Evolutionary conservation across 37 sponge, comb jelly and placozoan species (phyloP).

Genomic region (Beroe ovata): DNA sequence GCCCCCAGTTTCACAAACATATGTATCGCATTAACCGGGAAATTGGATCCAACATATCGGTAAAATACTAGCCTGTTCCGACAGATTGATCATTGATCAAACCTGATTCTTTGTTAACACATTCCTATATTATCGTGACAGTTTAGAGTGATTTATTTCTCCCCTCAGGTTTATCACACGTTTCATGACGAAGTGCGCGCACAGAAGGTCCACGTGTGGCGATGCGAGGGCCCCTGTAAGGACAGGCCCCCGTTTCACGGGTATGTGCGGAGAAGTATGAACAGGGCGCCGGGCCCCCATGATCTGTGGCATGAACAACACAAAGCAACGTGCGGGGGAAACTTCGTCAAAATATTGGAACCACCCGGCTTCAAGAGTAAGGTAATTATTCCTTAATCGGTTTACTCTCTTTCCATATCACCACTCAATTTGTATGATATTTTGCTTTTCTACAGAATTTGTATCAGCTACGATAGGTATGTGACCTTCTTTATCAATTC

Average conservation of each 20-base stretch:
- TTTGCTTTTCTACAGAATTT: too few relatives aligned
- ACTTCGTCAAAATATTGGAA: conserved; percentile 30
- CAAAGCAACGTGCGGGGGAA: conserved; percentile 58
- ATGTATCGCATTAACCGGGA: conserved; percentile 86
- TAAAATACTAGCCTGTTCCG: too few relatives aligned
- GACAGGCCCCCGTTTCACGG: conserved; percentile 85
- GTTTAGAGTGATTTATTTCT: too few relatives aligned
- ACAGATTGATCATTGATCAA: too few relatives aligned
- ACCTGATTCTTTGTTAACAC: too few relatives aligned
- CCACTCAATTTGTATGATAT: too few relatives aligned
- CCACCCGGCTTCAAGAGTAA: conserved; percentile 23
- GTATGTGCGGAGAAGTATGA: conserved; percentile 86
- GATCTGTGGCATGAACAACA: conserved; percentile 78
- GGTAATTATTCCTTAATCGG: too few relatives aligned
- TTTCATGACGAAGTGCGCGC: conserved; percentile 90
- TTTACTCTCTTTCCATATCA: too few relatives aligned
- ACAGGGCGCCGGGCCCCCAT: conserved; percentile 83
- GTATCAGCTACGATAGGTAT: too few relatives aligned
- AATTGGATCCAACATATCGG: conserved; percentile 88
- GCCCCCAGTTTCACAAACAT: conserved; percentile 87
- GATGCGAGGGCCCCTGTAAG: conserved; percentile 89
- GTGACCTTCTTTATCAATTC: too few relatives aligned
- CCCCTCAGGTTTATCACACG: conserved; percentile 85
- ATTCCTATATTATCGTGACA: too few relatives aligned
- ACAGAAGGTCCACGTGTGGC: conserved; percentile 88